Evolutionary conservation across 1,140 invertebrate species (phyloP), one percentile per base, ranked within the genome.

Genomic region (Lepidurus arcticus): DNA sequence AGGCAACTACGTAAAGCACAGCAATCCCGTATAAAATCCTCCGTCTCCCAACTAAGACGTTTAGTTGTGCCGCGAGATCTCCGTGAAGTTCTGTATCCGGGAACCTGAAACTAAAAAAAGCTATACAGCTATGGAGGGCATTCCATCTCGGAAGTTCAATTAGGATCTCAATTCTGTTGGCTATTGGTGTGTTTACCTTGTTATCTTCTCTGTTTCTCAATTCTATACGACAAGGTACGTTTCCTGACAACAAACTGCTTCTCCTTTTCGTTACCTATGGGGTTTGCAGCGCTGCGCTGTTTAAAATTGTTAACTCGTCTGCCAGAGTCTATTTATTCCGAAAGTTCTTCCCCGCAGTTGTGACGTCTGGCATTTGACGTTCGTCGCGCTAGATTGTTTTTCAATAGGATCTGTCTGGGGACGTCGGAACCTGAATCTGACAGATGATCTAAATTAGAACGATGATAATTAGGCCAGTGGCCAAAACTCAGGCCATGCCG

Each of bases 371-470:
- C 53, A 7, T 65, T 65, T n/a, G 21, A 13, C n/a, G 21, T 65
- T 65, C n/a, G 53, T 65, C 21, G 53, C 53, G 53, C 53, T 65
- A 65, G 53, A 65, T 65, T 65, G 53, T 65, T 65, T 65, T 65
- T 65, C 53, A 65, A 65, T 65, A 21, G 53, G n/a, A 16, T 65
- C 16, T 65, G 53, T 65, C 21, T 65, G 53, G 21, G 21, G 53
- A 65, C 21, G 53, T 65, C 53, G 53, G 53, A 65, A 65, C 53
- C 53, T 65, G 53, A 65, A 65, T 16, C 53, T 65, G 53, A 65
- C 21, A 65, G 53, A 65, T 65, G 53, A 65, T 65, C 53, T 65
- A 65, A 65, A 21, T 65, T 16, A 13, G 21, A 65, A 21, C 53
- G 13, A 65, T 65, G 53, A 65, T 65, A 65, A 65, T 65, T 65